Evolutionary conservation across 2,797 vertebrate species (phyloP).

Genomic region (Adrianichthys oophorus): DNA sequence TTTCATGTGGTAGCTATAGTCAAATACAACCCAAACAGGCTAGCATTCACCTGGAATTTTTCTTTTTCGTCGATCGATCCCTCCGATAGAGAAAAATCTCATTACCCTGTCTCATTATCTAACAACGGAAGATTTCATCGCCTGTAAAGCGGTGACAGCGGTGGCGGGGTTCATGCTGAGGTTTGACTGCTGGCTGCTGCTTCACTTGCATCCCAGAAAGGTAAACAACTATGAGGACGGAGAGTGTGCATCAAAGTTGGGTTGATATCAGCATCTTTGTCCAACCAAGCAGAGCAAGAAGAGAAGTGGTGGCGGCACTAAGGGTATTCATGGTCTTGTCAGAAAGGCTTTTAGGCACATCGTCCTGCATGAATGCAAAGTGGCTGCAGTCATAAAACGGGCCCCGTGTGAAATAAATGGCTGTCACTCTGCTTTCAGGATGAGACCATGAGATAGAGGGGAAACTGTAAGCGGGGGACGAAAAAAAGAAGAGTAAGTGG

Average conservation of each 20-base stretch:
- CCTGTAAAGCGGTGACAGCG: background rate
- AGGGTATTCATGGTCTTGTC: conserved; percentile 75
- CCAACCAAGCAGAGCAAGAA: conserved; percentile 65
- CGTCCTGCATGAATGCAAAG: conserved; percentile 66
- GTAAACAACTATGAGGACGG: conserved; percentile 37
- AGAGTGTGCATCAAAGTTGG: conserved; percentile 58
- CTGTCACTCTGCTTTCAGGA: conserved; percentile 61
- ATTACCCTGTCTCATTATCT: background rate
- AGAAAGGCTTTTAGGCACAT: conserved; percentile 69
- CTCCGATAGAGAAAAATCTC: conserved; percentile 3
- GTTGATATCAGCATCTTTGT: conserved; percentile 67
- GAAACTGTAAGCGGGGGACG: background rate
- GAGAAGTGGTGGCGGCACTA: conserved; percentile 64
- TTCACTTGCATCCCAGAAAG: conserved; percentile 21
- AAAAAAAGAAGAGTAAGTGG: conserved; percentile 39
- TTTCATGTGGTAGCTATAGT: background rate
- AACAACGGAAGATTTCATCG: conserved; percentile 4
- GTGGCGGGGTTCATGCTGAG: background rate
- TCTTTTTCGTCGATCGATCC: conserved; percentile 2
- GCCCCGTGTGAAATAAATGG: conserved; percentile 74
- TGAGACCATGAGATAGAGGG: conserved; percentile 28
- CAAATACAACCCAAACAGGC: background rate
- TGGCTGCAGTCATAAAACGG: conserved; percentile 64
- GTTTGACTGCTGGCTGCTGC: conserved; percentile 6
- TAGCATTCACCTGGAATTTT: background rate